Percentiles rank a stretch among this genome's conserved stretches.
Conservation (phyloP, 1,140 invertebrate species). For the Apis cerana region DNA sequence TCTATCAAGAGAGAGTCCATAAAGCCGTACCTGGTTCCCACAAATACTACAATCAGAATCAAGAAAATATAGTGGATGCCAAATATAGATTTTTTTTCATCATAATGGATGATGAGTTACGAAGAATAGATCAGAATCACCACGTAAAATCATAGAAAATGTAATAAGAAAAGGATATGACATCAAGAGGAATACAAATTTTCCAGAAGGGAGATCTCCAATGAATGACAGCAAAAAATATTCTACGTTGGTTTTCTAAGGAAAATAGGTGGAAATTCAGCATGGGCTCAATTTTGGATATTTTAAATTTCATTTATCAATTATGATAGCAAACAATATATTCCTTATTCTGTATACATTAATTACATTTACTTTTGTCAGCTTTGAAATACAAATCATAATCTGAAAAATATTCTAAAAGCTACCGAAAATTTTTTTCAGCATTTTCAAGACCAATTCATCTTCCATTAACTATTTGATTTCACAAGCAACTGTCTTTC, state of each 20-base stretch:
- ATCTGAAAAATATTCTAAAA: neutral
- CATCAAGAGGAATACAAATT: constrained; percentile 36
- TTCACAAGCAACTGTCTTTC: constrained; percentile 26
- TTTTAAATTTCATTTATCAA: constrained; percentile 3
- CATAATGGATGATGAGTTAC: neutral
- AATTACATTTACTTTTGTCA: constrained; percentile 24
- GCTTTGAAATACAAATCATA: constrained; percentile 26
- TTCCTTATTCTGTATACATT: neutral
- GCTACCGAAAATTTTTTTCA: constrained; percentile 12
- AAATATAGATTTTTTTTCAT: constrained; percentile 31
- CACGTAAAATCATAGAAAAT: constrained; percentile 25
- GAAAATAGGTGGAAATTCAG: neutral
- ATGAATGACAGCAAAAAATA: neutral
- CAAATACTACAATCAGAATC: constrained; percentile 54
- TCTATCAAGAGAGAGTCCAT: constrained; percentile 56
- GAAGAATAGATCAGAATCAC: constrained; percentile 8
- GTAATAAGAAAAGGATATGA: constrained; percentile 20
- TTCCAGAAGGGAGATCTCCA: neutral
- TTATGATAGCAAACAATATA: neutral
- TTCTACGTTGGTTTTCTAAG: neutral
- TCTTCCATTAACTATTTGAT: constrained; percentile 1
- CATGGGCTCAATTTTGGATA: neutral
- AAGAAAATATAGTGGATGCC: constrained; percentile 30
- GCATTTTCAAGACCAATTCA: neutral
- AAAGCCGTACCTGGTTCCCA: constrained; percentile 79